Conservation (phyloP, 2,113 vertebrate genomes). For the Litocranius walleri region DNA sequence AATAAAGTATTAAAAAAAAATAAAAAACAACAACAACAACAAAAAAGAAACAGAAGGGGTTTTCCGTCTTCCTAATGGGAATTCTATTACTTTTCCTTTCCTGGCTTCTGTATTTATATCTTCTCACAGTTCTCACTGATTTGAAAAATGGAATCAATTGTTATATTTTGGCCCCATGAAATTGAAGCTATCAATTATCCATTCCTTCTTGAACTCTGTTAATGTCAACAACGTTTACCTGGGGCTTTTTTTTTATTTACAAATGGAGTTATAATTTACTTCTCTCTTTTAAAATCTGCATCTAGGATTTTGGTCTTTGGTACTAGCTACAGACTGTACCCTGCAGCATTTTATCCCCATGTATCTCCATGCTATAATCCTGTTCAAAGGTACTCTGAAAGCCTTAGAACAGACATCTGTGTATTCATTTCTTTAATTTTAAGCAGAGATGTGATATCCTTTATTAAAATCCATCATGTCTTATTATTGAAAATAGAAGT, state of each 20-base stretch:
- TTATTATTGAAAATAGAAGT: background rate
- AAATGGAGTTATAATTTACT: background rate
- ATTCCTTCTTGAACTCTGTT: background rate
- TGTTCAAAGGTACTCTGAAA: background rate
- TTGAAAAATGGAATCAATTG: background rate
- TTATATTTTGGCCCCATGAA: background rate
- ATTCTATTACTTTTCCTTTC: background rate
- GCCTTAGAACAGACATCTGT: background rate
- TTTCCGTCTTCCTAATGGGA: background rate
- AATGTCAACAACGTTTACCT: background rate
- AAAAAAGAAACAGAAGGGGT: background rate
- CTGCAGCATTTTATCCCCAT: background rate
- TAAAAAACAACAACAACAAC: too few relatives aligned
- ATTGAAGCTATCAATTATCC: background rate
- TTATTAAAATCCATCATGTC: background rate
- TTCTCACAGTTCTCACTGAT: background rate
- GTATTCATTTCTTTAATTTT: background rate
- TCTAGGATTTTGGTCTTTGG: background rate
- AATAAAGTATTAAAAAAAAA: too few relatives aligned
- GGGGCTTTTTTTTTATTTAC: background rate
- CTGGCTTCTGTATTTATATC: background rate
- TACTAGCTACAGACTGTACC: background rate
- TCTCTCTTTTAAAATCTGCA: background rate
- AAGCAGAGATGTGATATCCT: background rate
- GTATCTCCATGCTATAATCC: background rate